Evolutionary conservation across 2,888 invertebrate genomes (phyloP).

Genomic region (Belgica antarctica): DNA sequence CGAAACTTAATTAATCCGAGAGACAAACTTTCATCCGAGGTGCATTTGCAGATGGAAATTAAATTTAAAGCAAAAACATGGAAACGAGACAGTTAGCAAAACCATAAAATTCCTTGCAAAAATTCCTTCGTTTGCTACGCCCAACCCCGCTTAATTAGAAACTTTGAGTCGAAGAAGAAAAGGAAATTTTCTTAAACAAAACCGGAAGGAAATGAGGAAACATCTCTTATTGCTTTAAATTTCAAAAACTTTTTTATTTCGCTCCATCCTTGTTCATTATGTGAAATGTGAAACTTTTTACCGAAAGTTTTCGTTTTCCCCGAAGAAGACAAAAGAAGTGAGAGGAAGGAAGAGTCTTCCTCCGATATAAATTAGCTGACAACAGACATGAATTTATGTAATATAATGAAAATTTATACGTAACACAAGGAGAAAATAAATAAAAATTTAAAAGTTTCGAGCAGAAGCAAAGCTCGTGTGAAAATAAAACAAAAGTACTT

Average conservation of each 20-base stretch:
- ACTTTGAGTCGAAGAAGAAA: background rate
- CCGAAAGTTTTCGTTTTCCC: background rate
- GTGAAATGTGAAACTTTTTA: background rate
- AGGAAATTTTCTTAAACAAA: slow-evolving; percentile 7
- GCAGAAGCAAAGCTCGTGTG: too few species aligned
- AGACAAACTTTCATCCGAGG: too few species aligned
- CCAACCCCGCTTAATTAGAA: too few species aligned
- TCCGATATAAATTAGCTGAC: slow-evolving; percentile 39
- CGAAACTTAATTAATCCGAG: background rate
- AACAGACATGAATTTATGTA: slow-evolving; percentile 43
- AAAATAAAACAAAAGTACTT: too few species aligned
- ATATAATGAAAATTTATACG: slow-evolving; percentile 43
- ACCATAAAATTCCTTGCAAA: slow-evolving; percentile 12
- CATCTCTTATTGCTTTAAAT: slow-evolving; percentile 42
- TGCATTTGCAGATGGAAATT: slow-evolving; percentile 15
- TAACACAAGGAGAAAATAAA: slow-evolving; percentile 25
- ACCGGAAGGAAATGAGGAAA: slow-evolving; percentile 41
- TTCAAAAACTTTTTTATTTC: slow-evolving; percentile 16
- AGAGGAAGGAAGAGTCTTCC: background rate
- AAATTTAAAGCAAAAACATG: slow-evolving; percentile 13
- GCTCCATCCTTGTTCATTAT: background rate
- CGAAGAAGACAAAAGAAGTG: background rate
- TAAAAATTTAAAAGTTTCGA: background rate
- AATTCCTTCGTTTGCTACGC: background rate
- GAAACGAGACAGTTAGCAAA: slow-evolving; percentile 10